Evolutionary conservation across 35 echinoderm and acorn worm species (phyloP), one percentile per base, ranked within the genome.

Genomic region (Hemicentrotus pulcherrimus): DNA sequence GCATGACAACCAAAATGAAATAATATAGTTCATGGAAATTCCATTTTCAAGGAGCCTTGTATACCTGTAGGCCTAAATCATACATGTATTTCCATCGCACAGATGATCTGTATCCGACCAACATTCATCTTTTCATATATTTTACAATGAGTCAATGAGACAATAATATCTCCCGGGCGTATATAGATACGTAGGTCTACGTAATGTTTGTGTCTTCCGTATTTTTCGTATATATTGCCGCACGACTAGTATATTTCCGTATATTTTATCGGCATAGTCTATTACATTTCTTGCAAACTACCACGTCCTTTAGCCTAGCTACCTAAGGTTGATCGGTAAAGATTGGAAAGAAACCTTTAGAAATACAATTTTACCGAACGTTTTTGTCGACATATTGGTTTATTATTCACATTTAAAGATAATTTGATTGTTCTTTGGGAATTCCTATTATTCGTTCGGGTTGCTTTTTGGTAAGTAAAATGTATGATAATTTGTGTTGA

Each of bases 381-480:
- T 78, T 78, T 24, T 78, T 78, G 65, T 78, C 19, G 3, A 78
- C 65, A 78, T 78, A n/a, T n/a, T 78, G 7, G 6, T 78, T 18
- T 28, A 78, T n/a, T 78, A 5, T 78, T 78, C 28, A 78, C 19
- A 78, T 28, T n/a, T 22, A n/a, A n/a, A 78, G 22, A 78, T 78
- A 78, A n/a, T n/a, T 28, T 78, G 65, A 78, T 78, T n/a, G 65
- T 78, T 28, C 7, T 78, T 78, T 24, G 22, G 6, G 65, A 78
- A 78, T 15, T 8, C 65, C 65, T 78, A 28, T 15, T 28, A 22
- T 28, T 22, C 19, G 7, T 78, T n/a, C 2, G 65, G 65, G 65
- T 78, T 78, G 65, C 65, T 78, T 78, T 78, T 78, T 78, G 65
- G 65, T 78, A 78, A 78, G 65, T 78, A 78, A 78, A 8, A 78